Base-by-base conservation (phyloP, 1,140 invertebrate species). In the Chironomus striatipennis region DNA sequence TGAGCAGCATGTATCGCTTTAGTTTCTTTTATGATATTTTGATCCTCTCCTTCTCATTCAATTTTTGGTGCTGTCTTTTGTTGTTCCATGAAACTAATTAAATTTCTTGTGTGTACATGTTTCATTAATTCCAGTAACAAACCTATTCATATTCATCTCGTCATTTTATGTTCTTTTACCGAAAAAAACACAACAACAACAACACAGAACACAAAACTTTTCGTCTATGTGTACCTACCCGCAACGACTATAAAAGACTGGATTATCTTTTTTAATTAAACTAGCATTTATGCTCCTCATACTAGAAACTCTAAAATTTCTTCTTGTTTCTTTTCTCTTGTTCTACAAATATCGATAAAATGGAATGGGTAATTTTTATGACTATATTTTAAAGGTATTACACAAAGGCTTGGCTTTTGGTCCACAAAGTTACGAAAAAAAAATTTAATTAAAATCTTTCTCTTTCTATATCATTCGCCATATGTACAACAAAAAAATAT, bases 191-290 rank as follows among this genome's bases (percentile, higher is more conserved):
- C 1, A 57, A 34, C 24, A 34, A 34, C 24, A 34, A n/a, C n/a
- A n/a, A n/a, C n/a, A n/a, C 15, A 47, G 15, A 15, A 47, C 43
- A 47, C 43, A 47, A 47, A 57, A 57, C 10, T 57, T 57, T 57
- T 57, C 47, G n/a, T 57, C 47, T 57, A 47, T 15, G 9, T 47
- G 7, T 57, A 57, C 47, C 65, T 70, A 70, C 20, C 65, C 65
- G 20, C 65, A 70, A 70, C 17, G 17, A 70, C 20, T 70, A 70
- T 21, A 21, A 70, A 70, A 21, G 18, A 57, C 47, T 21, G 65
- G 65, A 70, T 70, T 70, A 70, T 70, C 65, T 20, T 70, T 70
- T 70, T 70, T 70, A 70, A 70, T 70, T 70, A 70, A 70, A 70
- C 17, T 70, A 70, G 20, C 65, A 70, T 70, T 70, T 21, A 70